Evolutionary conservation across 2,888 invertebrate species (phyloP).

Genomic region (Lydus trimaculatus): DNA sequence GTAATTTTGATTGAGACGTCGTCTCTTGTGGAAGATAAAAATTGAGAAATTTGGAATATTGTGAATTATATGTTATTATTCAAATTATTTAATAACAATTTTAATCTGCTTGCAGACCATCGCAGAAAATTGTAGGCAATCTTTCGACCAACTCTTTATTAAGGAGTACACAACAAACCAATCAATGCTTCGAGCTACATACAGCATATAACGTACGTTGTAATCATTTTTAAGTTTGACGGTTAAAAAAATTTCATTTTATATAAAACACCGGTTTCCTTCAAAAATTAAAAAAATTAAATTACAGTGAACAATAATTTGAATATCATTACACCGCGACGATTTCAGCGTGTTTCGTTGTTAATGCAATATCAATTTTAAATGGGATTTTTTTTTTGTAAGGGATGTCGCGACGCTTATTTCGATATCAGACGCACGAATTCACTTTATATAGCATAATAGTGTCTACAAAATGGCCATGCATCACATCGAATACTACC

Average conservation of each 20-base stretch:
- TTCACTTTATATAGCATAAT: constrained; percentile 37
- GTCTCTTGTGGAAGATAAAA: constrained; percentile 4
- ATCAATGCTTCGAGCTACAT: constrained; percentile 1
- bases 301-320: background rate
- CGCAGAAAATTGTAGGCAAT: background rate
- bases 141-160: background rate
- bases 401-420: constrained; percentile 43
- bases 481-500: constrained; percentile 48
- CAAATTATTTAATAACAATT: constrained; percentile 21
- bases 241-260: background rate
- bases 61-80: constrained; percentile 26
- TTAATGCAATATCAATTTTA: background rate
- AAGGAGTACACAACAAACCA: background rate
- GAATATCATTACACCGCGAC: background rate
- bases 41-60: constrained; percentile 25
- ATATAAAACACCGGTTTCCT: no score
- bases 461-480: constrained; percentile 46
- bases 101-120: background rate
- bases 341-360: background rate
- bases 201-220: background rate
- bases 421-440: constrained; percentile 44
- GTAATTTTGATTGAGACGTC: constrained; percentile 23
- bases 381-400: constrained; percentile 32
- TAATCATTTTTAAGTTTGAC: background rate
- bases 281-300: no score